Evolutionary conservation across 1,140 invertebrate species (phyloP).

Genomic region (Asobara japonica): DNA sequence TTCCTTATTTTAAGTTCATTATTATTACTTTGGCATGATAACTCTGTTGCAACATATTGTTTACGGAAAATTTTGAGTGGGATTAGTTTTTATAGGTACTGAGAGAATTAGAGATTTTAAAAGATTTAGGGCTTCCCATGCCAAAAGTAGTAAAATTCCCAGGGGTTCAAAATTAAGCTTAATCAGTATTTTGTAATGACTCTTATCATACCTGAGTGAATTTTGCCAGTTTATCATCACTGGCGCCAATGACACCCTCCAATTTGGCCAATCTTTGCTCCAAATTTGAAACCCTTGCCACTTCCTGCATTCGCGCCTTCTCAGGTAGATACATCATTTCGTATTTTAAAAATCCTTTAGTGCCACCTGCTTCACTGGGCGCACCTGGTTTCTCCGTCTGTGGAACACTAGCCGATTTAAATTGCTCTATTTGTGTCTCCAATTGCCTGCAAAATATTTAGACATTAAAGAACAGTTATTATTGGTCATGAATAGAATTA

Average conservation of each 20-base stretch:
- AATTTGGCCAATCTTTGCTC: constrained; percentile 60
- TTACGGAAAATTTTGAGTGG: too few species aligned
- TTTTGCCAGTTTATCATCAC: constrained; percentile 54
- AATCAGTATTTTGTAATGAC: neutral
- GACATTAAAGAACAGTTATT: neutral
- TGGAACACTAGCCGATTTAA: constrained; percentile 48
- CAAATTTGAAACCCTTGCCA: constrained; percentile 50
- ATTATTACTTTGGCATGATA: too few species aligned
- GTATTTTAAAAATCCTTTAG: constrained; percentile 55
- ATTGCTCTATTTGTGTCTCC: constrained; percentile 57
- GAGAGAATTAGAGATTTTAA: too few species aligned
- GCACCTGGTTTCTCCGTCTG: constrained; percentile 25
- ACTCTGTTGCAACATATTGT: too few species aligned
- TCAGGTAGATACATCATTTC: constrained; percentile 63
- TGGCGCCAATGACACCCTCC: constrained; percentile 57
- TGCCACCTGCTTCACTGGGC: constrained; percentile 26
- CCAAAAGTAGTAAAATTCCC: too few species aligned
- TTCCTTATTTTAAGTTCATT: too few species aligned
- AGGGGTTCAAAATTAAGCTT: neutral
- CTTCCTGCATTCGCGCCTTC: constrained; percentile 56
- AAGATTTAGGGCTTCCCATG: too few species aligned
- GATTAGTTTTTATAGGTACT: too few species aligned
- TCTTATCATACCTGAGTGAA: constrained; percentile 52
- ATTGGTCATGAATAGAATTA: neutral
- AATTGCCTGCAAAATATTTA: constrained; percentile 49